Evolutionary conservation across 1,140 invertebrate genomes (phyloP).

Genomic region (Drosophila malerkotliana): DNA sequence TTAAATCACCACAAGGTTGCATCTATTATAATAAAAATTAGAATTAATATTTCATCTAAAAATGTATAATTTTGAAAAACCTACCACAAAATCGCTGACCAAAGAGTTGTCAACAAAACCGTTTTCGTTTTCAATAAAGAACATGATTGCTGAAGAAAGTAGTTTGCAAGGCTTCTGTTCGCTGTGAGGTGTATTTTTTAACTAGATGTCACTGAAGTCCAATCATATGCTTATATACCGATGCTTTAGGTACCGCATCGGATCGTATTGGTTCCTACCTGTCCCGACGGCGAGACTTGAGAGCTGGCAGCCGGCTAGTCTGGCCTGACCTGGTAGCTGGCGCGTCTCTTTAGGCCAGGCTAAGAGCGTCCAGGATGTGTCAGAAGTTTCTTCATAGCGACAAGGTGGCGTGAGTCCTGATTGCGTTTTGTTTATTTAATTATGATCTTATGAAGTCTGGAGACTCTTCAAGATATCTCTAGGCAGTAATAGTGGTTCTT

Average conservation of each 20-base stretch:
- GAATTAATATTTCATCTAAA: not conserved
- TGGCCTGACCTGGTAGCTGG: constrained; percentile 25
- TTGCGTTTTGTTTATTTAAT: constrained; percentile 51
- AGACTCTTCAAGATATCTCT: not conserved
- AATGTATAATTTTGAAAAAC: not conserved
- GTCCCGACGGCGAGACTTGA: constrained; percentile 23
- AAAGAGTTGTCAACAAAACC: constrained; percentile 11
- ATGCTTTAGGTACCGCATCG: constrained; percentile 42
- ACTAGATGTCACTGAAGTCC: constrained; percentile 40
- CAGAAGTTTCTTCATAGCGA: constrained; percentile 1
- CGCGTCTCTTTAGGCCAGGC: constrained; percentile 21
- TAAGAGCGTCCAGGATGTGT: constrained; percentile 19
- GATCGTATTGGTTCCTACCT: constrained; percentile 51
- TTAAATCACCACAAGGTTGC: not conserved
- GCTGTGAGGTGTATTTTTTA: constrained; percentile 59
- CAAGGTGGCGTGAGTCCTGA: constrained; percentile 55
- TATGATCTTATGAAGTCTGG: not conserved
- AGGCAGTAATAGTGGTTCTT: too few relatives aligned
- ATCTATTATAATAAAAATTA: constrained; percentile 3
- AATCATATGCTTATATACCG: constrained; percentile 62
- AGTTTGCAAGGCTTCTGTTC: constrained; percentile 35
- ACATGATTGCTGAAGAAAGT: constrained; percentile 37
- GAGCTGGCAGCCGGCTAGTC: constrained; percentile 34
- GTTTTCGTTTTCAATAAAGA: constrained; percentile 22
- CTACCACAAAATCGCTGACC: constrained; percentile 16